Conservation (phyloP, 2,888 invertebrate genomes). For the Cremastinae sp. region DNA sequence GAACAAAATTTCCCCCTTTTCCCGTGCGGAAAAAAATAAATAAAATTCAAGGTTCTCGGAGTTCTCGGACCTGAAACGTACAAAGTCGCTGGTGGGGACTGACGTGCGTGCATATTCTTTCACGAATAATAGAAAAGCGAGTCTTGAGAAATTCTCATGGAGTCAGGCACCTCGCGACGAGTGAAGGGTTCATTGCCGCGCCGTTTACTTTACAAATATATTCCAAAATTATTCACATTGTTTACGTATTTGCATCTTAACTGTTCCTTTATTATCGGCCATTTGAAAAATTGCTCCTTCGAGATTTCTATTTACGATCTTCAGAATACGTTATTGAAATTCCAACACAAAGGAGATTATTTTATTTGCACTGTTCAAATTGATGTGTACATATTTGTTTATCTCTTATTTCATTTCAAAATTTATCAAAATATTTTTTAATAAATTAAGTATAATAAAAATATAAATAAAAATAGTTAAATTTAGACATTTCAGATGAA, state of each 20-base stretch:
- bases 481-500: too few species aligned
- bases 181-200: slow-evolving; percentile 71
- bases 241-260: neutral
- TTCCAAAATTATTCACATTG: neutral
- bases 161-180: slow-evolving; percentile 66
- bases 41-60: slow-evolving; percentile 67
- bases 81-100: slow-evolving; percentile 47
- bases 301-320: slow-evolving; percentile 4
- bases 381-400: too few species aligned
- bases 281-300: slow-evolving; percentile 12
- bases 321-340: neutral
- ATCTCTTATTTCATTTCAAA: too few species aligned
- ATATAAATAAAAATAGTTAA: too few species aligned
- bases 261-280: neutral
- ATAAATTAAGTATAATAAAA: too few species aligned
- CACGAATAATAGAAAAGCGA: slow-evolving; percentile 68
- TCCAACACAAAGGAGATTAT: too few species aligned
- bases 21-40: neutral
- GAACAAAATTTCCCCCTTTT: slow-evolving; percentile 1
- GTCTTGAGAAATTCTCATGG: slow-evolving; percentile 74
- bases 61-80: slow-evolving; percentile 31
- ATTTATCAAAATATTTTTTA: too few species aligned
- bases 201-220: slow-evolving; percentile 33
- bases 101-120: slow-evolving; percentile 20
- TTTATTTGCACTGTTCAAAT: too few species aligned